A percentile compares a stretch with the other conserved stretches of the same genome.
These are phyloP conservation scores for Sphenodon punctatus DNA, from an alignment of 2,797 vertebrate species.

Conservation along the genomic window DNA sequence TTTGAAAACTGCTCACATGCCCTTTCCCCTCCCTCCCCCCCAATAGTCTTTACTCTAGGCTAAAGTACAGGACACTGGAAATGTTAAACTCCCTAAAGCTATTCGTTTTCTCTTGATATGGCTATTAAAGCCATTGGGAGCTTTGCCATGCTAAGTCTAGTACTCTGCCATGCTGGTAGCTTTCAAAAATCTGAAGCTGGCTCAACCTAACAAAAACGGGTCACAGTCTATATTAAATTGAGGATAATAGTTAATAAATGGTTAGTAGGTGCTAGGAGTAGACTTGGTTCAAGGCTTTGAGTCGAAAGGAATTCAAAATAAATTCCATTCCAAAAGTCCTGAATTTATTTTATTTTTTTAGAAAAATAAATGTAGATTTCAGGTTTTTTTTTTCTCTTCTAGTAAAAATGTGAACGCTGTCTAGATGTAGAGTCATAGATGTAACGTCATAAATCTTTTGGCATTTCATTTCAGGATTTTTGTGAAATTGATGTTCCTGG, in stretches of 20 bases:
- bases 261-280: background rate
- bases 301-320: background rate
- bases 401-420: no score
- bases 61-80: background rate
- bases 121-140: background rate
- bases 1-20: no score
- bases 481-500: no score
- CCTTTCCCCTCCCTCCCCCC: no score
- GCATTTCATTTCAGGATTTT: no score
- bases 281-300: background rate
- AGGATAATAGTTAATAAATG: slow-evolving; percentile 41
- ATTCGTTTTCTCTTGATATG: background rate
- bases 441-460: no score
- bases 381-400: no score
- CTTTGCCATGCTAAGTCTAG: background rate
- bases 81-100: background rate
- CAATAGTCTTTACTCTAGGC: no score
- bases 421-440: no score
- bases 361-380: no score
- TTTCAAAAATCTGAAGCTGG: background rate
- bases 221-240: background rate
- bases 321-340: background rate
- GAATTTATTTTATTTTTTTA: no score
- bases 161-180: background rate
- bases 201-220: background rate